These are phyloP conservation scores for Stenopsyche tienmushanensis DNA, from an alignment of 1,140 invertebrate genomes.

Conservation along the genomic window DNA sequence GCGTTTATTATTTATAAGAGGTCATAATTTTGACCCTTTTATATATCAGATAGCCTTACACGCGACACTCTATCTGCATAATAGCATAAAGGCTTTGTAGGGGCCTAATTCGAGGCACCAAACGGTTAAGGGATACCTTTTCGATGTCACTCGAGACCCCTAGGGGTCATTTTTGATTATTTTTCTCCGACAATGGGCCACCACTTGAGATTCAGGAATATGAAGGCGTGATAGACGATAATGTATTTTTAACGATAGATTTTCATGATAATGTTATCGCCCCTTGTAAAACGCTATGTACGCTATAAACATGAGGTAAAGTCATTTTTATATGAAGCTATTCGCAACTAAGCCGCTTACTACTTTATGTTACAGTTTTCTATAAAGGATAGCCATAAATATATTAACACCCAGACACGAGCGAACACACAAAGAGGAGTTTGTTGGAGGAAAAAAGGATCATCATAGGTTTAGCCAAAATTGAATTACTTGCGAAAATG, in stretches of 20 bases:
- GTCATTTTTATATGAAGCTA: too few species aligned
- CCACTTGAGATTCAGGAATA: neutral
- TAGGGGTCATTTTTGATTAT: neutral
- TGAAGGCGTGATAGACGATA: conserved; percentile 23
- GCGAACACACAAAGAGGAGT: too few species aligned
- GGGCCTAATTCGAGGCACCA: neutral
- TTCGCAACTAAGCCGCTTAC: too few species aligned
- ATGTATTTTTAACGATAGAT: conserved; percentile 33
- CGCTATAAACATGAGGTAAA: neutral
- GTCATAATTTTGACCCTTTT: conserved; percentile 20
- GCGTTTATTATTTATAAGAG: conserved; percentile 22
- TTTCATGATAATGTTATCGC: conserved; percentile 24
- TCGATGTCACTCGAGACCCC: neutral
- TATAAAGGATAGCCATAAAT: too few species aligned
- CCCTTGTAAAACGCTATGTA: neutral
- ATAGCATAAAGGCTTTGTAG: too few species aligned
- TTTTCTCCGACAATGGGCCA: conserved; percentile 8
- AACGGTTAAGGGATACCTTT: too few species aligned
- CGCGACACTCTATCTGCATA: conserved; percentile 19
- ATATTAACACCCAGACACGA: too few species aligned
- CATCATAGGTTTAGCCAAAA: too few species aligned
- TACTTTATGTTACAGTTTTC: too few species aligned
- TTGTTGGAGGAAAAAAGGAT: too few species aligned
- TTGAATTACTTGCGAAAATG: too few species aligned
- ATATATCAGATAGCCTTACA: conserved; percentile 5